Evolutionary conservation across 2,888 invertebrate genomes (phyloP), one percentile per base, ranked within the genome.

Genomic region (Sympetrum striolatum): DNA sequence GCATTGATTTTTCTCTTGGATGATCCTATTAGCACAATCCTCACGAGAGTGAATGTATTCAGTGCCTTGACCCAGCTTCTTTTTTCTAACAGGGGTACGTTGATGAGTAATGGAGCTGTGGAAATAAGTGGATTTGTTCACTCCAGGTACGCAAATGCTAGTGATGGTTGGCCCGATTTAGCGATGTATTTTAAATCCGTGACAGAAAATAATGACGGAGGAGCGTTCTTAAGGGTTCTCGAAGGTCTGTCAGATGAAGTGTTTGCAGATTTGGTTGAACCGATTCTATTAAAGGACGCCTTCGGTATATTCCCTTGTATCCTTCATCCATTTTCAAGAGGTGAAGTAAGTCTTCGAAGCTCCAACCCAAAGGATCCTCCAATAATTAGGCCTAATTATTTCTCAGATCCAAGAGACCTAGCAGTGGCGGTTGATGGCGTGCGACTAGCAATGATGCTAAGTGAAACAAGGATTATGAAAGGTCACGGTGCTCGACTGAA

Each of bases 41-140:
- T 81, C 5, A 73, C 91, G 1, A 80, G 91, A 3, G 39, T 91
- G 5, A 22, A 86, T 5, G 91, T 82, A 25, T 0, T 90, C 15
- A 15, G n/a, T 10, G 58, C 73, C n/a, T 18, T 81, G 0, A 39
- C 81, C 0, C 37, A 64, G n/a, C 60, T 90, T 35, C 60, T 90
- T 31, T 94, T 98, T 53, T 96, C 96, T n/a, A 98, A 98, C 93
- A 96, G 97, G 92, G 98, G 98, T 0, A 98, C 98, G 0, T 93
- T 98, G 80, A 98, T 98, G 0, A 97, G 98, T 0, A 97, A 97
- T 92, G 96, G 98, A 44, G 98, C 91, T 14, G 91, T 90, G 6
- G 91, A 91, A 82, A 90, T 79, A 0, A 25, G 91, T 6, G 92
- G 90, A 0, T 92, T 91, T 58, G 58, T 91, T n/a, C 90, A 81